Conservation (phyloP, 2,113 vertebrate genomes). For the Atherinomorus stipes region DNA sequence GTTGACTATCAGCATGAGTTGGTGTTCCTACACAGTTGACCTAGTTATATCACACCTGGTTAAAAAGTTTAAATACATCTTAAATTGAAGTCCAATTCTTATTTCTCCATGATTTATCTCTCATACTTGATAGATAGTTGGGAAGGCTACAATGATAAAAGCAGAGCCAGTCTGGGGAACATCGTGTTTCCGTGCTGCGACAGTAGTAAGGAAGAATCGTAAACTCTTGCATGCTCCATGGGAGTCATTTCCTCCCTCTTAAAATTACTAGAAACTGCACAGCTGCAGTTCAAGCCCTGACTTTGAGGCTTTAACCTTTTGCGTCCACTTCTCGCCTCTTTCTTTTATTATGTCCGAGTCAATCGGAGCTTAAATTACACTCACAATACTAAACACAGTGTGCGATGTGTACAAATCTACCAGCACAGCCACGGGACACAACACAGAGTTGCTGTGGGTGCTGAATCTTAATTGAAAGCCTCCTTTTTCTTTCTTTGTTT, state of each 20-base stretch:
- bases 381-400: slow-evolving; percentile 40
- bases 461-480: slow-evolving; percentile 72
- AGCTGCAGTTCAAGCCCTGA: slow-evolving; percentile 57
- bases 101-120: too few species aligned
- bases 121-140: slow-evolving; percentile 8
- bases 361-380: slow-evolving; percentile 41
- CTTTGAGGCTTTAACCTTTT: slow-evolving; percentile 52
- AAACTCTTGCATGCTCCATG: slow-evolving; percentile 51
- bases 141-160: not conserved
- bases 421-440: slow-evolving; percentile 32
- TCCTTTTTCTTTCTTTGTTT: slow-evolving; percentile 48
- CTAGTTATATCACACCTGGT: not conserved
- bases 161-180: slow-evolving; percentile 27
- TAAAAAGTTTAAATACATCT: not conserved
- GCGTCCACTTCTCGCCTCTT: not conserved
- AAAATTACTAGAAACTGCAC: slow-evolving; percentile 60
- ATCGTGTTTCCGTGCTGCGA: slow-evolving; percentile 40
- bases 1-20: not conserved
- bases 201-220: slow-evolving; percentile 52
- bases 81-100: too few species aligned
- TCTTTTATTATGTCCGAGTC: slow-evolving; percentile 23
- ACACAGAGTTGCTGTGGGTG: slow-evolving; percentile 33
- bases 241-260: slow-evolving; percentile 58
- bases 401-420: slow-evolving; percentile 50
- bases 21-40: not conserved